Evolutionary conservation across 2,888 invertebrate species (phyloP), one percentile per base, ranked within the genome.

Genomic region (Phyllotreta cruciferae): DNA sequence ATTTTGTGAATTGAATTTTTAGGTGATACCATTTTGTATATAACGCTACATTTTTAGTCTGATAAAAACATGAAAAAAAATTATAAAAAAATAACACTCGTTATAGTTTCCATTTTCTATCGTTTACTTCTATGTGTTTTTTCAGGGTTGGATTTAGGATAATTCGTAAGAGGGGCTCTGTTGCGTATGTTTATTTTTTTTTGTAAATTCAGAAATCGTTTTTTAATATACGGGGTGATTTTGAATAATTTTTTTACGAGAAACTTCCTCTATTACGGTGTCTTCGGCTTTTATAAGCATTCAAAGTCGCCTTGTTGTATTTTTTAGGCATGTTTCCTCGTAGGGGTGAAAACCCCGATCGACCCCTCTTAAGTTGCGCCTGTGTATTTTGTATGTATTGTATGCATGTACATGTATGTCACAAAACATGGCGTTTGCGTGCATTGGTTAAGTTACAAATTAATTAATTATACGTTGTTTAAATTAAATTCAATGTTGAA

Each of bases 11-110:
- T 58, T 74, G 71, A 76, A 74, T 49, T 73, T 75, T 75, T 76
- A 77, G 73, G 75, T 71, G 71, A 76, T 60, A 73, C 70, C 70
- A 74, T 73, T 75, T 75, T 77, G 77, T 78, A 78, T 66, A 77
- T 77, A 77, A 71, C 60, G 62, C 60, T 62, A 56, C 45, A 53
- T 52, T 53, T 60, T 66, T 64, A 62, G 61, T 60, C 57, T 58
- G 61, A 63, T 62, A 56, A 41, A 37, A 53, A 44, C 42, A 44
- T 44, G 38, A 60, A 39, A 57, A 50, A 56, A 53, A 60, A 49
- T 53, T 45, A 39, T 58, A 44, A 47, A 58, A 57, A 53, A 57
- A 54, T 60, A 61, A 63, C 63, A 63, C 56, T 66, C 52, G 64
- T 66, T 66, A 66, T 66, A 66, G 58, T 66, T 66, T 66, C 64